Base-by-base conservation (phyloP, 2,113 vertebrate genomes). In the Riparia riparia region DNA sequence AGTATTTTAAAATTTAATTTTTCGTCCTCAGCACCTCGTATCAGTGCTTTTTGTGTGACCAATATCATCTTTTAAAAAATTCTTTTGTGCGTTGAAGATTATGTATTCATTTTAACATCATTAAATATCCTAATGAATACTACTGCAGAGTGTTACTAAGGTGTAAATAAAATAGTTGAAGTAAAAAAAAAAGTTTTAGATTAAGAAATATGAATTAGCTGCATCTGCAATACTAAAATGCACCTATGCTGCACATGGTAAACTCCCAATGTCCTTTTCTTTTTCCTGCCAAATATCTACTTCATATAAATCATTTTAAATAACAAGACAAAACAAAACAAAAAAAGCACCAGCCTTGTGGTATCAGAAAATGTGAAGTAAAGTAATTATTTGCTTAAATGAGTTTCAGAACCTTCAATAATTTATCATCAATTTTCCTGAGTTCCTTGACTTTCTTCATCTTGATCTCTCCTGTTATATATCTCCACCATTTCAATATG, bases 401-500 rank as follows among this genome's bases (percentile, higher is more conserved):
- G 93, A 89, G 53, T 95, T 94, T 85, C 61, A 72, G 71, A 92
- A 61, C 37, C 94, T 94, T 82, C 29, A 63, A 82, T 93, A 95
- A 97, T 97, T 96, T 97, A 81, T 97, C 95, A 94, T 97, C 84
- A 97, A 89, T 97, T 95, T 95, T 76, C 69, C 89, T 0, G 63
- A 96, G 96, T 97, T 96, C 95, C 95, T 95, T 96, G 94, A 94
- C 90, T 98, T 96, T 89, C 85, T 94, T 96, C 97, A 88, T 96
- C 97, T 97, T 95, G 96, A 96, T 98, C 91, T 98, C 76, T 80
- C 79, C 68, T 2, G 15, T 91, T 97, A 95, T 95, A 97, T 93
- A 95, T 97, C 95, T 77, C 97, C 86, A 88, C 95, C 14, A n/a
- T 97, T 97, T 97, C 97, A 93, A 84, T 95, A 97, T 89, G 86